Conservation (phyloP, 1,140 invertebrate species). For the Trachelipus rathkii region DNA sequence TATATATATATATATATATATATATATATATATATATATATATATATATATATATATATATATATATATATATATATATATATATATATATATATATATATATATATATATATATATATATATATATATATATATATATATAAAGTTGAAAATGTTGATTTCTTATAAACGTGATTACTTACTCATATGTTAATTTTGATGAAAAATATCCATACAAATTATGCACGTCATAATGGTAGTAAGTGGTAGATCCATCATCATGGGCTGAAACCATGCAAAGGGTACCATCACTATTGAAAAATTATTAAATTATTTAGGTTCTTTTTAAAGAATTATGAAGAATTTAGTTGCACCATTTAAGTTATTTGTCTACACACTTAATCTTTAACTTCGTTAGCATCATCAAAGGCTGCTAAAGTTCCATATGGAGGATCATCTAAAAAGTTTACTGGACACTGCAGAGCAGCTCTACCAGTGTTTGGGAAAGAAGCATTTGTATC, state of each 20-base stretch:
- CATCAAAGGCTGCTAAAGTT: slow-evolving; percentile 22
- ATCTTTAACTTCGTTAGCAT: background rate
- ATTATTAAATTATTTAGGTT: background rate
- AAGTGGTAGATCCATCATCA: slow-evolving; percentile 14
- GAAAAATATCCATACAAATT: slow-evolving; percentile 59
- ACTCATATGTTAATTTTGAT: slow-evolving; percentile 60
- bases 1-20: background rate
- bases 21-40: no score
- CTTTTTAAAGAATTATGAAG: background rate
- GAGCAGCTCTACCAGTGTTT: slow-evolving; percentile 45
- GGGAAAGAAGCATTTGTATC: slow-evolving; percentile 51
- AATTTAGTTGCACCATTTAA: background rate
- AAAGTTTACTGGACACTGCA: slow-evolving; percentile 47
- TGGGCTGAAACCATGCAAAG: slow-evolving; percentile 30
- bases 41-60: no score
- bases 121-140: background rate
- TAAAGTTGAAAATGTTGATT: background rate
- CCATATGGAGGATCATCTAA: slow-evolving; percentile 49
- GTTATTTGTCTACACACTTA: background rate
- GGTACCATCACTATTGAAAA: slow-evolving; percentile 28
- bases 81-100: background rate
- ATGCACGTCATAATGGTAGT: slow-evolving; percentile 51
- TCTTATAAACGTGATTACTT: background rate
- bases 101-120: no score
- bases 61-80: background rate